Base-by-base conservation (phyloP, 2,797 vertebrate genomes). In the Morus bassanus region DNA sequence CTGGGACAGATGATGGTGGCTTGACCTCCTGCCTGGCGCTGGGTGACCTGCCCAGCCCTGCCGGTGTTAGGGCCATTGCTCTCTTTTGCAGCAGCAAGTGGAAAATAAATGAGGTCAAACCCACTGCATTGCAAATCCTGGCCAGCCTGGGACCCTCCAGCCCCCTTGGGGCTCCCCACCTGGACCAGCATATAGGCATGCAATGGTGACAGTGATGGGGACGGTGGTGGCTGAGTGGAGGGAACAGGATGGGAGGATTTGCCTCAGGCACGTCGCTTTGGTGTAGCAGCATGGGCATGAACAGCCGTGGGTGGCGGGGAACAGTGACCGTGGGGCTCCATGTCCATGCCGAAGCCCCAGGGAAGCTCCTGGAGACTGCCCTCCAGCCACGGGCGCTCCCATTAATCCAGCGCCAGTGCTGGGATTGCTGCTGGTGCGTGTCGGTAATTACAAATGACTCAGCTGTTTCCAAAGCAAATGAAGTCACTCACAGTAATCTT, bases 291-390 rank as follows among this genome's bases (percentile, higher is more conserved):
- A 13, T 4, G 2, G 70, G 30, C 41, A 9, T 0, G 25, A 18
- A 18, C 0, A 9, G 72, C 65, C 3, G 7, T 18, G 33, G 65
- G 45, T 8, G 37, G 19, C 1, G 0, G 21, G 19, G 21, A 59
- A 7, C 0, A 7, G 45, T 5, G 11, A 7, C 27, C 1, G 4
- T 27, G 54, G 39, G n/a, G 39, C 46, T 63, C 37, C 0, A 2
- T 35, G 45, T 31, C 45, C 2, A 1, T 14, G 33, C 35, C 6
- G 0, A 5, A n/a, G 15, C 11, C 11, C 18, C 4, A 1, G 60
- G 43, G 63, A 63, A 72, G 45, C 35, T 68, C 79, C 54, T 0
- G 1, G 61, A n/a, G 70, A 46, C 21, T 74, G 74, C 27, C 78
- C 75, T 61, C 28, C n/a, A 23, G 79, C 45, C 79, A 10, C 1